Evolutionary conservation across 2,113 vertebrate genomes (phyloP).

Genomic region (Pluvialis apricaria): DNA sequence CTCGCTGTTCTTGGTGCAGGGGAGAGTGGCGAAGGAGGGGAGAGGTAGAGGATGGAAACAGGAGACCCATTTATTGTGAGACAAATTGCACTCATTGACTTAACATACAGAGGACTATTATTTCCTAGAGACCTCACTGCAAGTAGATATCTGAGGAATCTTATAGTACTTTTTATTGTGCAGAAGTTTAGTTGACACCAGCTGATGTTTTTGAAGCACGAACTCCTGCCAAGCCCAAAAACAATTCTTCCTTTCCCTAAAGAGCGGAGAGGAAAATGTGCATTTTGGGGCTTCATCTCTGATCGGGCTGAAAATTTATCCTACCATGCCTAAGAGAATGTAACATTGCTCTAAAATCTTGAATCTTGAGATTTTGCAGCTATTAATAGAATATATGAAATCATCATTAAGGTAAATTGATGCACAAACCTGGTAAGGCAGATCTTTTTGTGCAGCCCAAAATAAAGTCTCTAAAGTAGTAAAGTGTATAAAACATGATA

Average conservation of each 20-base stretch:
- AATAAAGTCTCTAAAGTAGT: not conserved
- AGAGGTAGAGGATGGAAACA: not conserved
- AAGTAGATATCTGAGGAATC: not conserved
- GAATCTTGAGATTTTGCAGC: not conserved
- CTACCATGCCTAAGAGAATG: not conserved
- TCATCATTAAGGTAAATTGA: not conserved
- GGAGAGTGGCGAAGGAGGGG: not conserved
- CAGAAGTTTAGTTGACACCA: not conserved
- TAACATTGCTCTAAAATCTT: not conserved
- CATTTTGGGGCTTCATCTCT: not conserved
- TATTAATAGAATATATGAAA: not conserved
- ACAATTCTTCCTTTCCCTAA: not conserved
- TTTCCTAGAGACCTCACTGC: not conserved
- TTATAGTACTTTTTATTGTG: not conserved
- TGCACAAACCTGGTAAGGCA: not conserved
- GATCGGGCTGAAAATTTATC: not conserved
- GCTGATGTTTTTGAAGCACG: not conserved
- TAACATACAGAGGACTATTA: not conserved
- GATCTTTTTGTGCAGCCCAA: not conserved
- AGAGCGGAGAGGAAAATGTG: fast-evolving
- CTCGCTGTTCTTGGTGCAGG: not conserved
- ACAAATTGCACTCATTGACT: not conserved
- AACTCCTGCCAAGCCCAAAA: not conserved
- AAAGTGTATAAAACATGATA: not conserved
- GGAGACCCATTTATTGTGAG: not conserved